Evolutionary conservation across 2,797 vertebrate species (phyloP).

Genomic region (Phrynocephalus guinanensis): DNA sequence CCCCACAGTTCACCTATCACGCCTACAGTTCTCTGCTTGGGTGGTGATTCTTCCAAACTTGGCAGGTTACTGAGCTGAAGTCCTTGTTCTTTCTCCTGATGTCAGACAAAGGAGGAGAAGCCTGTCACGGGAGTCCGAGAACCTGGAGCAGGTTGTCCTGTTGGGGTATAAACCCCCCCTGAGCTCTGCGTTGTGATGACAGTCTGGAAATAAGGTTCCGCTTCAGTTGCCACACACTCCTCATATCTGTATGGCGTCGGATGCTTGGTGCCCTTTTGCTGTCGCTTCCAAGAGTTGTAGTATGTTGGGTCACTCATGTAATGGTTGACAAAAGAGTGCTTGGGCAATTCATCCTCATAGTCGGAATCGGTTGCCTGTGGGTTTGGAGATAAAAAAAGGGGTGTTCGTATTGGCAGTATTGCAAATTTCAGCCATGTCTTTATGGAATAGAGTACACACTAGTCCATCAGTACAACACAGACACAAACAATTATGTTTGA

Average conservation of each 20-base stretch:
- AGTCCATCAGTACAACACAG: neutral
- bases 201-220: constrained; percentile 90
- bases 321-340: constrained; percentile 97
- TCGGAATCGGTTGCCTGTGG: constrained; percentile 90
- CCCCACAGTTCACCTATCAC: constrained; percentile 58
- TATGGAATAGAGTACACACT: neutral
- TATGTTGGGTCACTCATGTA: constrained; percentile 98
- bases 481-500: too few species aligned
- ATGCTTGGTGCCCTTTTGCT: constrained; percentile 88
- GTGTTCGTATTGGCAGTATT: neutral
- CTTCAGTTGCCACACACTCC: constrained; percentile 85
- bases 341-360: constrained; percentile 91
- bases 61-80: neutral
- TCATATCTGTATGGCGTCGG: constrained; percentile 84
- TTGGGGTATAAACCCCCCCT: constrained; percentile 89
- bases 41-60: neutral
- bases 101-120: constrained; percentile 97
- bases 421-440: neutral
- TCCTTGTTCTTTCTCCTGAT: neutral
- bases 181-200: constrained; percentile 96
- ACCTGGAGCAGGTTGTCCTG: constrained; percentile 86
- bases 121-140: constrained; percentile 94
- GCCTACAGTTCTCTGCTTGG: constrained; percentile 30
- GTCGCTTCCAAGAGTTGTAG: constrained; percentile 96
- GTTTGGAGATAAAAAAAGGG: accelerated